Evolutionary conservation across 2,113 vertebrate species (phyloP), one percentile per base, ranked within the genome.

Genomic region (Ammodytes dubius): DNA sequence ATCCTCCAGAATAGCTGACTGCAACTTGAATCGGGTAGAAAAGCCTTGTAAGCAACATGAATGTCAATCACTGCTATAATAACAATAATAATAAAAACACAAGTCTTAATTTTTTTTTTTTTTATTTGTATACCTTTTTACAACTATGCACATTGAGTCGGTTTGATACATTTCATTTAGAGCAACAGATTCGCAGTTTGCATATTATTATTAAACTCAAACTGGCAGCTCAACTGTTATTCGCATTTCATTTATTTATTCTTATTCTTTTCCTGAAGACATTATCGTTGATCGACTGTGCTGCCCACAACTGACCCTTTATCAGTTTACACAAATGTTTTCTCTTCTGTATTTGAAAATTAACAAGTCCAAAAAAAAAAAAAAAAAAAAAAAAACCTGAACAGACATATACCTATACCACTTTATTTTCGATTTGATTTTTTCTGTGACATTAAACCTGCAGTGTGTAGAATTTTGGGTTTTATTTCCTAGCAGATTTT

Each of bases 61-160:
- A 27, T 27, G 27, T 27, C 27, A 27, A 27, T 27, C 27, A 27
- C 27, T 27, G 27, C 27, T 27, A 27, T 27, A 27, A 27, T 27
- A 27, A 27, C 2, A 27, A 27, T 19, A 53, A 4, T 13, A n/a
- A 2, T 27, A 3, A 14, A 47, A 13, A 60, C 40, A 27, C 6
- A 27, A 4, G 7, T 69, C 74, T 53, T 2, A 2, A 37, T 66
- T 54, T 54, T 76, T 77, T 70, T 76, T 83, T 72, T 74, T 58
- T 73, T 78, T 65, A 78, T 83, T 74, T 70, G 2, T n/a, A n/a
- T n/a, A 37, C 7, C 4, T 70, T 86, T 84, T 82, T 78, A 81
- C 64, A 89, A 37, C 35, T 79, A 50, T 71, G 54, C 35, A 72
- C 79, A 81, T 57, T 0, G 17, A 82, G 60, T 60, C 58, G 1